Conservation (phyloP, 2,888 invertebrate genomes). For the Drosophila cognata region DNA sequence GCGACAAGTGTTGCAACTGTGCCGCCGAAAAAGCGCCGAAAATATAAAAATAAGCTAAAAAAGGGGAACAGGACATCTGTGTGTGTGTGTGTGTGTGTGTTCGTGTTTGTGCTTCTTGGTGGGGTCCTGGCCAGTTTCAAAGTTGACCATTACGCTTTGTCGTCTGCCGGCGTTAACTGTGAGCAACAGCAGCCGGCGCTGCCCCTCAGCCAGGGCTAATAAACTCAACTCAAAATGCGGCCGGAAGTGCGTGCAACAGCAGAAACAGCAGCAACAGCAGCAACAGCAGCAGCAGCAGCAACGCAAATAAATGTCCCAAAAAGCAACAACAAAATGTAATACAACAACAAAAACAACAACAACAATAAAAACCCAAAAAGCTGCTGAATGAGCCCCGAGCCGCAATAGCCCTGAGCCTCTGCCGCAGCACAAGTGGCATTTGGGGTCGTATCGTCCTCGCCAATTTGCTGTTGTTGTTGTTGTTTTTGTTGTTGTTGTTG, state of each 20-base stretch:
- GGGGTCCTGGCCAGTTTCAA: constrained; percentile 37
- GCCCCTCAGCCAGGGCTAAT: constrained; percentile 65
- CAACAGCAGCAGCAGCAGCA: constrained; percentile 7
- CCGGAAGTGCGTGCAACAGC: constrained; percentile 75
- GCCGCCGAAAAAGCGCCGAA: constrained; percentile 50
- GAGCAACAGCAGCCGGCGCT: constrained; percentile 38
- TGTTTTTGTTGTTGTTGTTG: not conserved
- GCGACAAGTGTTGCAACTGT: constrained; percentile 71
- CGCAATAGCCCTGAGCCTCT: constrained; percentile 10
- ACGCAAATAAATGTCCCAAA: constrained; percentile 73
- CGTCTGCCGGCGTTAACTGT: constrained; percentile 29
- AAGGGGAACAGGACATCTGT: constrained; percentile 57
- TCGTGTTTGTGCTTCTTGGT: constrained; percentile 4
- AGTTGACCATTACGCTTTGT: constrained; percentile 41
- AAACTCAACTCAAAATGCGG: constrained; percentile 71
- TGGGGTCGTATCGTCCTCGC: constrained; percentile 50
- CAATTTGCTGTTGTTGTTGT: constrained; percentile 3
- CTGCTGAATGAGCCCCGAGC: constrained; percentile 56
- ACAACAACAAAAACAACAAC: constrained; percentile 9
- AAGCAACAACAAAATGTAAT: constrained; percentile 38
- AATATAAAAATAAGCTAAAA: constrained; percentile 16
- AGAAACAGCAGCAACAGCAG: constrained; percentile 29
- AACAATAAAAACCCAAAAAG: constrained; percentile 12
- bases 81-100: constrained; percentile 9
- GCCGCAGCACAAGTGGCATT: constrained; percentile 59